phyloP scores from a whole-genome alignment of 2,797 vertebrate species.

The Onychomys torridus region DNA sequence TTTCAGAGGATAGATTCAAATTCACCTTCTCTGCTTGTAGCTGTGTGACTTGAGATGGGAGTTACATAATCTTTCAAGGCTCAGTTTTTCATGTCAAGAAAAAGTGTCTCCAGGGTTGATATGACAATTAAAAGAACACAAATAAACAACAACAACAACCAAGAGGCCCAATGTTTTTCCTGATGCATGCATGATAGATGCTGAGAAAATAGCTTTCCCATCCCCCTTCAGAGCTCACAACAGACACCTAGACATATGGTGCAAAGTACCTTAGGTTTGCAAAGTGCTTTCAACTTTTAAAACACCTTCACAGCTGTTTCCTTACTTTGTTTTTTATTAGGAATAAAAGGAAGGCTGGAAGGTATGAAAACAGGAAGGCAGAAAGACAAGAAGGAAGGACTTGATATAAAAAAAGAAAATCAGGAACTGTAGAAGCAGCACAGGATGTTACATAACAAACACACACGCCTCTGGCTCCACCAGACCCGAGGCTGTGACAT shows the following conservation, averaged over 20 bases:
- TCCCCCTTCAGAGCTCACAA: background rate
- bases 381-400: background rate
- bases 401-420: constrained; percentile 15
- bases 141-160: background rate
- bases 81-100: background rate
- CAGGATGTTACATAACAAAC: background rate
- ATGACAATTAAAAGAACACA: background rate
- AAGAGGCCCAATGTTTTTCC: background rate
- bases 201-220: background rate
- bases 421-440: background rate
- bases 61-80: background rate
- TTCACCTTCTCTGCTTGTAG: background rate
- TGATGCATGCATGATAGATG: background rate
- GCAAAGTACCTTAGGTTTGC: background rate
- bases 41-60: background rate
- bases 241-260: background rate
- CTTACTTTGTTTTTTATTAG: constrained; percentile 15
- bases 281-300: constrained; percentile 38
- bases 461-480: background rate
- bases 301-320: constrained; percentile 50
- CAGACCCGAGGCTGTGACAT: background rate
- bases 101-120: background rate
- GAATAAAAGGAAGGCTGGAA: background rate
- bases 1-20: background rate
- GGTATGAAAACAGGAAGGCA: background rate